Percentiles rank a stretch among this genome's conserved stretches.
phyloP scores from a whole-genome alignment of 1,140 invertebrate species.

The Atta texana region DNA sequence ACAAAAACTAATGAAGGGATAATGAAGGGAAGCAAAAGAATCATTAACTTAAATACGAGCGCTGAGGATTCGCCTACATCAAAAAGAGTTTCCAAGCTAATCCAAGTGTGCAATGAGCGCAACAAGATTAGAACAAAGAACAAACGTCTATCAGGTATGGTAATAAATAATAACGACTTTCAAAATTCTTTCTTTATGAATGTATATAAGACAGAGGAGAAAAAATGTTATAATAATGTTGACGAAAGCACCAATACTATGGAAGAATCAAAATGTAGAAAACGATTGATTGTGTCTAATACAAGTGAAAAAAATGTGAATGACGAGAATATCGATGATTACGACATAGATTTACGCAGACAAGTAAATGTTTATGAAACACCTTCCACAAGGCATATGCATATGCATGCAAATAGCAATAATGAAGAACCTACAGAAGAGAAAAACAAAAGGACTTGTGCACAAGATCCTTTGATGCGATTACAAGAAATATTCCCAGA shows the following conservation, averaged over 20 bases:
- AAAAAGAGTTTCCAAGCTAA: conserved; percentile 56
- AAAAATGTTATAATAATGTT: conserved; percentile 37
- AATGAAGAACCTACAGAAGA: background rate
- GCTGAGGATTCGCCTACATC: conserved; percentile 55
- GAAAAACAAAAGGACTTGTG: background rate
- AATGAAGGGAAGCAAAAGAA: background rate
- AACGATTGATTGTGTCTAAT: conserved; percentile 25
- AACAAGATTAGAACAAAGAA: conserved; percentile 32
- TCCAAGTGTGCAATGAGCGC: conserved; percentile 63
- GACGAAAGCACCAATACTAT: conserved; percentile 15
- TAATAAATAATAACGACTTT: conserved; percentile 75
- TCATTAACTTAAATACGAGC: conserved; percentile 20
- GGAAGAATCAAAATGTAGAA: conserved; percentile 13
- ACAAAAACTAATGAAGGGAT: background rate
- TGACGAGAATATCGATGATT: conserved; percentile 15
- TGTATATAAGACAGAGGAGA: conserved; percentile 74
- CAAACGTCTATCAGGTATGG: conserved; percentile 28
- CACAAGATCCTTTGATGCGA: conserved; percentile 65
- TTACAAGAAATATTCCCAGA: conserved; percentile 86
- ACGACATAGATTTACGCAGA: background rate
- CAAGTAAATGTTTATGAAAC: background rate
- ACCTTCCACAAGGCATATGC: background rate
- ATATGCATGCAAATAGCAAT: background rate
- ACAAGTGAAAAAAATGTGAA: background rate
- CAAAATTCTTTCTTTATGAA: conserved; percentile 82